Conservation (phyloP, 37 sponge, comb jelly and placozoan species). For the Haliclona indistincta region DNA sequence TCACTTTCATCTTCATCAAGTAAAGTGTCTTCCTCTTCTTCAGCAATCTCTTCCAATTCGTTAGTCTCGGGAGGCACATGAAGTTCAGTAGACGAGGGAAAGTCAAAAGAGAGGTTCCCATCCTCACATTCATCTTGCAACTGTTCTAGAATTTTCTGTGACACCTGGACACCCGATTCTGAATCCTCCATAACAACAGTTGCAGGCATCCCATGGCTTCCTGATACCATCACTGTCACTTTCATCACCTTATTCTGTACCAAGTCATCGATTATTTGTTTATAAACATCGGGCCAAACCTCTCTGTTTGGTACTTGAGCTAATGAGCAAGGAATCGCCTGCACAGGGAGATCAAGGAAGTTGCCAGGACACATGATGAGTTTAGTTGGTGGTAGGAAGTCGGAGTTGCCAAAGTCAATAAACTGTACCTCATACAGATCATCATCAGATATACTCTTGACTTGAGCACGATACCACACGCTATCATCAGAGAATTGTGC, state of each 20-base stretch:
- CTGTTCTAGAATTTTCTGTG: slow-evolving; percentile 41
- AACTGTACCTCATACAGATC: slow-evolving; percentile 40
- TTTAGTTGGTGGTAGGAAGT: slow-evolving; percentile 17
- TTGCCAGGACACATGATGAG: slow-evolving; percentile 64
- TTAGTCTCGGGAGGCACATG: neutral
- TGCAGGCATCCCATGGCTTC: slow-evolving; percentile 54
- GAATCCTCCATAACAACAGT: slow-evolving; percentile 32
- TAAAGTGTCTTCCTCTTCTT: neutral
- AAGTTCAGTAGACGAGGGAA: neutral
- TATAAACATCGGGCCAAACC: slow-evolving; percentile 59
- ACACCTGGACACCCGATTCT: slow-evolving; percentile 29
- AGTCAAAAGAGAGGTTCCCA: neutral
- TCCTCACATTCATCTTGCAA: slow-evolving; percentile 70
- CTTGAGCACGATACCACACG: slow-evolving; percentile 75
- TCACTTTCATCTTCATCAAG: neutral
- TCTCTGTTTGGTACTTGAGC: slow-evolving; percentile 70
- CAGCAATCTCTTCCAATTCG: neutral
- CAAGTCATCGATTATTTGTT: slow-evolving; percentile 28
- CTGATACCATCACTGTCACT: slow-evolving; percentile 57
- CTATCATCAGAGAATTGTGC: slow-evolving; percentile 51
- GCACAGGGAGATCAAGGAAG: slow-evolving; percentile 63
- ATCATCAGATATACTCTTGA: slow-evolving; percentile 31
- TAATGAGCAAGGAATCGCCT: slow-evolving; percentile 71
- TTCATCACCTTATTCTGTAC: slow-evolving; percentile 20
- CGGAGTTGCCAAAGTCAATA: slow-evolving; percentile 76